These are phyloP conservation scores for Zapornia atra DNA, from an alignment of 2,113 vertebrate genomes.

Conservation along the genomic window DNA sequence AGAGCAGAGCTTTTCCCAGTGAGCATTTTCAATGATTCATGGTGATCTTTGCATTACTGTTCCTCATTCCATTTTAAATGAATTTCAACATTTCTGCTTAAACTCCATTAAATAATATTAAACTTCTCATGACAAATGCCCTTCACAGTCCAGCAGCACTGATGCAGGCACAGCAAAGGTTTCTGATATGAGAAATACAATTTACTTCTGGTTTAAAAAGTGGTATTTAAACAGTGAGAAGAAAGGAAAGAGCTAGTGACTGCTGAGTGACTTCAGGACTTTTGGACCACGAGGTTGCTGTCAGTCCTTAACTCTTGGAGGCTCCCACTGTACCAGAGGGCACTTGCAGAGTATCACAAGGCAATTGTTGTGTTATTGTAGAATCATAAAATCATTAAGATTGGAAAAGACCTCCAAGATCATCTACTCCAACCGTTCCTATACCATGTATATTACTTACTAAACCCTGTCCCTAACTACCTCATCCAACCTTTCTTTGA, in stretches of 20 bases:
- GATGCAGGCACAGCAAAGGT: neutral
- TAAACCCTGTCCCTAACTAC: too few relatives aligned
- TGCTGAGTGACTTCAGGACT: neutral
- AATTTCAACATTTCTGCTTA: neutral
- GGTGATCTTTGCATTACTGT: neutral
- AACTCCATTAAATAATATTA: neutral
- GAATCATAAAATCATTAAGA: too few relatives aligned
- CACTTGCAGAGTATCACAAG: neutral
- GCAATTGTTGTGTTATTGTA: neutral
- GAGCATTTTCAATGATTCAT: neutral
- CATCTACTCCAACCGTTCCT: too few relatives aligned
- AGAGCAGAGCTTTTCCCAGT: neutral
- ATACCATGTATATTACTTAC: too few relatives aligned
- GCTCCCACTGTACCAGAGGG: neutral
- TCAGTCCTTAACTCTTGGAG: neutral
- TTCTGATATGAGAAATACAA: neutral
- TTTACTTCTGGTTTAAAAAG: neutral
- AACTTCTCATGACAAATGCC: neutral
- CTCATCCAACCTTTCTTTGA: too few relatives aligned
- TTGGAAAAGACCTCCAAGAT: too few relatives aligned
- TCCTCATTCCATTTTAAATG: neutral
- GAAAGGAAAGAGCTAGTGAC: neutral
- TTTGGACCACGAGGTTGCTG: neutral
- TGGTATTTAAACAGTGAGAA: neutral
- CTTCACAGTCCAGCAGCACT: neutral